phyloP scores from a whole-genome alignment of 1,140 invertebrate genomes.

The Magallana gigas region DNA sequence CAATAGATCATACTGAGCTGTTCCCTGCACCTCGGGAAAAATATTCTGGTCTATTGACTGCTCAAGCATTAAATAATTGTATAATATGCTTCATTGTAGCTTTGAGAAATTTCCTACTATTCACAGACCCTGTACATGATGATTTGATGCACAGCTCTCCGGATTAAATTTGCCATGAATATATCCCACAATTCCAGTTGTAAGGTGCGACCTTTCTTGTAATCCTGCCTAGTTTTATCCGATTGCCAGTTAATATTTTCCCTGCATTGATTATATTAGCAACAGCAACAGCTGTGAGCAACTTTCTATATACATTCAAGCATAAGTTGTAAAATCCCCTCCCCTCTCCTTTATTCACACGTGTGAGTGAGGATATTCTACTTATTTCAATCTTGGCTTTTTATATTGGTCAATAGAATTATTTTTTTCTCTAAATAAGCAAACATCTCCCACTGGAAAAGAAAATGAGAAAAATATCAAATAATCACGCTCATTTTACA shows the following conservation, averaged over 20 bases:
- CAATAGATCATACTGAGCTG: too few species aligned
- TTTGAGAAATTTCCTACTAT: neutral
- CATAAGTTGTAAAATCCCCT: neutral
- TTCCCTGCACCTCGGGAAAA: too few species aligned
- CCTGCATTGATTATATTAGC: constrained; percentile 7
- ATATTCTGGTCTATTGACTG: too few species aligned
- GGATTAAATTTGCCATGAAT: constrained; percentile 25
- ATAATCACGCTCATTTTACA: too few species aligned
- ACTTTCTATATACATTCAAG: neutral
- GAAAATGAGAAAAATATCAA: neutral
- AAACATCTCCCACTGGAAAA: neutral
- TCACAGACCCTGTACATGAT: neutral
- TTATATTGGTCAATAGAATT: neutral
- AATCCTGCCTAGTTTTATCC: constrained; percentile 18
- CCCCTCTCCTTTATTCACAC: constrained; percentile 21
- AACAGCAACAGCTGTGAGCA: neutral
- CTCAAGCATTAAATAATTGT: too few species aligned
- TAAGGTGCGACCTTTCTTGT: neutral
- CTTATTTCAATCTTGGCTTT: neutral
- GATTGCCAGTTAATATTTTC: constrained; percentile 31
- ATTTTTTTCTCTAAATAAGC: neutral
- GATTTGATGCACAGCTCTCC: neutral
- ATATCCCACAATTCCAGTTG: neutral
- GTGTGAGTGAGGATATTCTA: neutral
- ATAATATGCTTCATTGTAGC: neutral